phyloP scores from a whole-genome alignment of 2,888 invertebrate genomes.

The Trichogramma evanescens region DNA sequence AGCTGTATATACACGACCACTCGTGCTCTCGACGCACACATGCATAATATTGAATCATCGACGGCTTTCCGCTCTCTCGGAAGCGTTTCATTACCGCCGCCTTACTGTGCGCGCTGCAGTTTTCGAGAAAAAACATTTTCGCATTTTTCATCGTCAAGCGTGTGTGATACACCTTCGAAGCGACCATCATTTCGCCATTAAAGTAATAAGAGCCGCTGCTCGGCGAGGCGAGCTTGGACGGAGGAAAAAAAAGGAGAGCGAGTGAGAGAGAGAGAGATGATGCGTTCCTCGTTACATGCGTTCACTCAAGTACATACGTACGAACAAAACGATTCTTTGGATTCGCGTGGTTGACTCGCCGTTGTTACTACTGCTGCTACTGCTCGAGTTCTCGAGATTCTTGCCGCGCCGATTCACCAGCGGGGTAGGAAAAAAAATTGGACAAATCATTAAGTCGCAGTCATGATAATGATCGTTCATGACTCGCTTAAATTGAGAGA shows the following conservation, averaged over 20 bases:
- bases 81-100: not conserved
- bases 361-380: not conserved
- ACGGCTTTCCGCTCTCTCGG: not conserved
- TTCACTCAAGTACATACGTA: not conserved
- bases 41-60: not conserved
- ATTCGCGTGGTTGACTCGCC: conserved; percentile 11
- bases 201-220: conserved; percentile 12
- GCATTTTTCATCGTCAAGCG: too few species aligned
- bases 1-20: too few species aligned
- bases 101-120: too few species aligned
- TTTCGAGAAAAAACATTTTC: not conserved
- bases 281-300: conserved; percentile 3
- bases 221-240: not conserved
- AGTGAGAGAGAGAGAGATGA: conserved; percentile 1
- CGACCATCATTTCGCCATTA: conserved; percentile 8
- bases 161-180: too few species aligned
- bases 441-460: too few species aligned
- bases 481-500: too few species aligned
- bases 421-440: too few species aligned
- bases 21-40: too few species aligned
- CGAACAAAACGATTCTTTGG: conserved; percentile 10
- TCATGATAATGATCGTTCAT: too few species aligned
- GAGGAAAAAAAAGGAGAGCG: conserved; percentile 1
- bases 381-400: conserved; percentile 1
- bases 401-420: not conserved